Conservation (phyloP, 2,797 vertebrate genomes). For the Phrynocephalus forsythii region DNA sequence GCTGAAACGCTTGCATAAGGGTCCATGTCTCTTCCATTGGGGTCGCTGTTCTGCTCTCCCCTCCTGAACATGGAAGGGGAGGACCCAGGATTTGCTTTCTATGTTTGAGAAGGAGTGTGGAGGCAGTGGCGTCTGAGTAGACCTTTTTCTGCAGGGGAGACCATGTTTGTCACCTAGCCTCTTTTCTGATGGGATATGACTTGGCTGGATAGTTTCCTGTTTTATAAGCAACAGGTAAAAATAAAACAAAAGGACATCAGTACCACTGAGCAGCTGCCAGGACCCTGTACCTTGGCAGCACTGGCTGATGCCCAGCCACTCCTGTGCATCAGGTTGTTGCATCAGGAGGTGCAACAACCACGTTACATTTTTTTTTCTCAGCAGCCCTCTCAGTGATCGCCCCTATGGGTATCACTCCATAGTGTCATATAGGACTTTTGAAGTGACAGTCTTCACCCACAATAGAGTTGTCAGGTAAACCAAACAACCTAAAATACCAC, state of each 20-base stretch:
- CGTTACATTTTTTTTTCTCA: no score
- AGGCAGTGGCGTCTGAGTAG: conserved; percentile 51
- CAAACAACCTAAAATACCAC: neutral
- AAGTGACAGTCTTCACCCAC: neutral
- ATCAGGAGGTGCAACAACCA: no score
- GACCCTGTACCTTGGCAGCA: neutral
- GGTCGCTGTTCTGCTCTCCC: conserved; percentile 51
- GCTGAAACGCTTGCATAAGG: conserved; percentile 72
- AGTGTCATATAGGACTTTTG: neutral
- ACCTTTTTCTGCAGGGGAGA: conserved; percentile 64
- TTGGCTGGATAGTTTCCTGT: conserved; percentile 69
- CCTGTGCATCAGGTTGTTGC: no score
- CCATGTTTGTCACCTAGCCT: conserved; percentile 67
- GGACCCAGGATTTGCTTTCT: conserved; percentile 56
- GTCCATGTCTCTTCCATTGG: conserved; percentile 53
- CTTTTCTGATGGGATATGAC: conserved; percentile 69
- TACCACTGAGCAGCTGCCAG: neutral
- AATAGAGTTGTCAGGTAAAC: neutral
- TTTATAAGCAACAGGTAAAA: conserved; percentile 75
- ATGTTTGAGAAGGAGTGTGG: conserved; percentile 58
- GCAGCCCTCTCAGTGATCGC: no score
- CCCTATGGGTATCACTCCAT: neutral
- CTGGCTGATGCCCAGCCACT: neutral
- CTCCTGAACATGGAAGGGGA: conserved; percentile 62
- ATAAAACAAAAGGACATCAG: conserved; percentile 36